Conservation (phyloP, 2,888 invertebrate species). For the Lepidonotus clava region DNA sequence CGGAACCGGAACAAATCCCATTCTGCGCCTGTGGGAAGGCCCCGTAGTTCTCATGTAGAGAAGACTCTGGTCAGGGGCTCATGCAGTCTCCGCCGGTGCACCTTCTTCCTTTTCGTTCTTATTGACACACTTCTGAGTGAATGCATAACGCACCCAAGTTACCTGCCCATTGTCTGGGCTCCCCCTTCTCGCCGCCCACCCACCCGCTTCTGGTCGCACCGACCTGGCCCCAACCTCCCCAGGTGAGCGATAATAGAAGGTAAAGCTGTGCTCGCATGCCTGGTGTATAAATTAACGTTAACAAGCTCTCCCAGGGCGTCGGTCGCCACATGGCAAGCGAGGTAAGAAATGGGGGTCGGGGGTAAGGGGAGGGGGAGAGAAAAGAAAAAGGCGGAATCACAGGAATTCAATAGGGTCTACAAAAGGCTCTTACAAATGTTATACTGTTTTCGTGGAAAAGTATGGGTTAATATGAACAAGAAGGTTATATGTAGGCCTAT, state of each 20-base stretch:
- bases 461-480: too few relatives aligned
- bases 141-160: slow-evolving; percentile 15
- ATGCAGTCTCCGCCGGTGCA: slow-evolving; percentile 18
- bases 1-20: slow-evolving; percentile 31
- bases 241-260: slow-evolving; percentile 17
- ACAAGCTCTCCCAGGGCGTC: background rate
- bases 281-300: slow-evolving; percentile 14
- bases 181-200: background rate
- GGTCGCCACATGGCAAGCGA: slow-evolving; percentile 15
- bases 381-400: background rate
- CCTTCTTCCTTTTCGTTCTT: background rate
- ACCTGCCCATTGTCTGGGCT: background rate
- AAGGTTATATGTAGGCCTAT: too few relatives aligned
- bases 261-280: slow-evolving; percentile 2
- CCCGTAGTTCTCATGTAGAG: too few relatives aligned
- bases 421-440: too few relatives aligned
- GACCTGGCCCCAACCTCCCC: slow-evolving; percentile 14
- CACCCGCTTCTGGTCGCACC: background rate
- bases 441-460: too few relatives aligned
- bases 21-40: too few relatives aligned
- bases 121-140: slow-evolving; percentile 1
- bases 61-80: background rate
- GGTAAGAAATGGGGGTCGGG: too few relatives aligned
- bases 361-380: background rate
- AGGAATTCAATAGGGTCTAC: background rate